Conservation (phyloP, 2,888 invertebrate species). For the Heteromyza rotundicornis region DNA sequence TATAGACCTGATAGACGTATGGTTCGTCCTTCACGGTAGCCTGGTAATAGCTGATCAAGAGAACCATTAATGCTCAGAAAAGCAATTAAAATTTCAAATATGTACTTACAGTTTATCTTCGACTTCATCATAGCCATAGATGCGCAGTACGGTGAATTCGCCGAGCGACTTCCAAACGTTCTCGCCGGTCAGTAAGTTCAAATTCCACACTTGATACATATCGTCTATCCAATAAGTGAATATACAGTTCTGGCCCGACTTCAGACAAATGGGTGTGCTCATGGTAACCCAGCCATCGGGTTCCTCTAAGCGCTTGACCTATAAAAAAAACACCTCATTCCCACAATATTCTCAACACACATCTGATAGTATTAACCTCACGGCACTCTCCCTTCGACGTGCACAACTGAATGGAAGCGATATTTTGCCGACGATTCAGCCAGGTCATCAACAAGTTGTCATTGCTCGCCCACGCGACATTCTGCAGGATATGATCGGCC, state of each 20-base stretch:
- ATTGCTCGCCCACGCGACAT: slow-evolving; percentile 77
- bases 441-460: slow-evolving; percentile 75
- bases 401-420: slow-evolving; percentile 55
- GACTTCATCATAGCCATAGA: slow-evolving; percentile 70
- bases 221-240: slow-evolving; percentile 62
- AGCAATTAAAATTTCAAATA: neutral
- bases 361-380: slow-evolving; percentile 34
- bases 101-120: slow-evolving; percentile 66
- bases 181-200: slow-evolving; percentile 49
- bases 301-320: slow-evolving; percentile 67
- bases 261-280: slow-evolving; percentile 62
- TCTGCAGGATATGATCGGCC: slow-evolving; percentile 71
- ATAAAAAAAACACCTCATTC: too few relatives aligned
- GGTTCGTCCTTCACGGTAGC: slow-evolving; percentile 71
- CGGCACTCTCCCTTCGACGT: slow-evolving; percentile 41
- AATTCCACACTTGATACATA: slow-evolving; percentile 62
- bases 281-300: slow-evolving; percentile 75
- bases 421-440: slow-evolving; percentile 85
- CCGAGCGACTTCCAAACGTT: slow-evolving; percentile 57
- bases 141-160: slow-evolving; percentile 67
- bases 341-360: neutral
- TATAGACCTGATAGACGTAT: slow-evolving; percentile 72
- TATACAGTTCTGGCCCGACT: slow-evolving; percentile 44
- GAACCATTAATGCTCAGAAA: neutral
- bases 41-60: slow-evolving; percentile 72